These are phyloP conservation scores for Erebia palarica DNA, from an alignment of 2,888 invertebrate genomes.

Conservation along the genomic window DNA sequence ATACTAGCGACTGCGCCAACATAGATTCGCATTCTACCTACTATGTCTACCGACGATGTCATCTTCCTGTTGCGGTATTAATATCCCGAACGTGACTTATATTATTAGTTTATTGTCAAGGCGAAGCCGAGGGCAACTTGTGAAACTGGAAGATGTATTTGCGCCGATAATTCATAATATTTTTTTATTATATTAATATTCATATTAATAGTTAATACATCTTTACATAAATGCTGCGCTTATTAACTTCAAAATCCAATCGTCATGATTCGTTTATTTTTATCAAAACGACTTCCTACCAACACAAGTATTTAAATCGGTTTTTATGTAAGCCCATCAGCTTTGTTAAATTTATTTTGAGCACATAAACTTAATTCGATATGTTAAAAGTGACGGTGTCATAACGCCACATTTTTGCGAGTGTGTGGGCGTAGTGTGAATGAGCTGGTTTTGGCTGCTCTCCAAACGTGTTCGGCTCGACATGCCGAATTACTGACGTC, in stretches of 20 bases:
- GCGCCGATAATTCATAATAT: background rate
- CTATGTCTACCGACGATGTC: slow-evolving; percentile 50
- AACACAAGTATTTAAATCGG: background rate
- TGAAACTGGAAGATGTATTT: background rate
- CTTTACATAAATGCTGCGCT: background rate
- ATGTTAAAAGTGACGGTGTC: slow-evolving; percentile 41
- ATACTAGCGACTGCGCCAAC: slow-evolving; percentile 37
- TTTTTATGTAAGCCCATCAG: slow-evolving; percentile 9
- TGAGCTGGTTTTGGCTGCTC: slow-evolving; percentile 70
- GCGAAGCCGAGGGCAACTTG: slow-evolving; percentile 7
- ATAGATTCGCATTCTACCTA: slow-evolving; percentile 56
- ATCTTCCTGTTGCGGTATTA: slow-evolving; percentile 67
- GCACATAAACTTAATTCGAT: slow-evolving; percentile 33
- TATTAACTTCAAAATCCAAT: background rate
- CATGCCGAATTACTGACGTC: slow-evolving; percentile 58
- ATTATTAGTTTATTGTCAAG: slow-evolving; percentile 48
- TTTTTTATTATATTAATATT: background rate
- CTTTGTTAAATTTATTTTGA: slow-evolving; percentile 4
- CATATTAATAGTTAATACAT: too few relatives aligned
- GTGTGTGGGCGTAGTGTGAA: slow-evolving; percentile 71
- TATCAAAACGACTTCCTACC: background rate
- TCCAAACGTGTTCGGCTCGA: slow-evolving; percentile 65
- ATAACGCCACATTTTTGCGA: slow-evolving; percentile 57
- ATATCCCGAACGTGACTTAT: slow-evolving; percentile 47
- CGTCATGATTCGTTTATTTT: slow-evolving; percentile 5